A percentile compares a stretch with the other conserved stretches of the same genome.
Conservation (phyloP, 2,888 invertebrate species). For the Elysia crispata region DNA sequence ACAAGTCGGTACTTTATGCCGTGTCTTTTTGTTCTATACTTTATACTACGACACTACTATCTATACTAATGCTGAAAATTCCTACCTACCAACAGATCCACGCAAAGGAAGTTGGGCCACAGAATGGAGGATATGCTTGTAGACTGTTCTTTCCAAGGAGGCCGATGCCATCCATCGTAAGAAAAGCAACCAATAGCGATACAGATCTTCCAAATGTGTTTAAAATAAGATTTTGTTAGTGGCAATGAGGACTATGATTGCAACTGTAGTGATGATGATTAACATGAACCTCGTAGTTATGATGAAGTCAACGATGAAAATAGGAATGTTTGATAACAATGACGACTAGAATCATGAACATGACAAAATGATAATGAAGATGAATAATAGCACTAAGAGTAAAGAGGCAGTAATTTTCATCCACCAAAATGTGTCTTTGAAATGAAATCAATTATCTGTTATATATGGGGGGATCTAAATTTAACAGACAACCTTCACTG, state of each 20-base stretch:
- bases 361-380: too few species aligned
- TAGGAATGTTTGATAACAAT: too few species aligned
- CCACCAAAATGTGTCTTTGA: too few species aligned
- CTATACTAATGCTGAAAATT: neutral
- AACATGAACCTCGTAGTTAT: neutral
- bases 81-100: conserved; percentile 27
- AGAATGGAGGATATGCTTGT: conserved; percentile 52
- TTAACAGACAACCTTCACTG: too few species aligned
- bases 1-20: too few species aligned
- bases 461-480: too few species aligned
- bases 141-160: conserved; percentile 51
- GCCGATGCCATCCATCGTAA: conserved; percentile 45
- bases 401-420: too few species aligned
- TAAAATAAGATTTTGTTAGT: neutral
- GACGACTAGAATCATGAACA: too few species aligned
- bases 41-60: neutral
- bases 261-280: neutral
- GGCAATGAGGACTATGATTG: neutral
- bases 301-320: too few species aligned
- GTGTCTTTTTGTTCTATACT: neutral
- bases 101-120: conserved; percentile 46
- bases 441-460: too few species aligned
- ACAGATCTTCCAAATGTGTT: neutral
- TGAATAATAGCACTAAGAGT: too few species aligned
- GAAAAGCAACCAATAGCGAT: neutral